A percentile compares a stretch with the other conserved stretches of the same genome.
These are phyloP conservation scores for Agrotis clavis DNA, from an alignment of 2,888 invertebrate genomes.

Conservation along the genomic window DNA sequence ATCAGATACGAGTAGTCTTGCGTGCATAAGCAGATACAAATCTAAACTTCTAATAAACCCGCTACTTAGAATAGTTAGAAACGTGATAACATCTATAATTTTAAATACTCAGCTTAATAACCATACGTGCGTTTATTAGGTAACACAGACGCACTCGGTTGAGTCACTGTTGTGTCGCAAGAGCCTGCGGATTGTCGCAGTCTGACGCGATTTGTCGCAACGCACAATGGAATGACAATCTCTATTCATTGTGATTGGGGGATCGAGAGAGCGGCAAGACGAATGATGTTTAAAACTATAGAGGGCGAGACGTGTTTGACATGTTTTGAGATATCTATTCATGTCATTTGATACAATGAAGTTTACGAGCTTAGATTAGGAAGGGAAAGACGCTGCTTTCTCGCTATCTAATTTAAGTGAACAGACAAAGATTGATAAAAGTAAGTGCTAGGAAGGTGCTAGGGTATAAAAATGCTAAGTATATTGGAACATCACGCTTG, in stretches of 20 bases:
- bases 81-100: slow-evolving; percentile 60
- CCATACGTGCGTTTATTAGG: slow-evolving; percentile 50
- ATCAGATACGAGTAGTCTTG: slow-evolving; percentile 44
- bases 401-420: neutral
- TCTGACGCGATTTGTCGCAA: slow-evolving; percentile 48
- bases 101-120: slow-evolving; percentile 33
- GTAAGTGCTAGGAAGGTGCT: too few relatives aligned
- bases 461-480: neutral
- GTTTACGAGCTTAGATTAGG: neutral
- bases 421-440: neutral
- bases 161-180: slow-evolving; percentile 49
- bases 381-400: neutral
- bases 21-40: slow-evolving; percentile 36
- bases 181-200: slow-evolving; percentile 41
- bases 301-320: neutral
- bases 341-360: slow-evolving; percentile 7
- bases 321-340: slow-evolving; percentile 7
- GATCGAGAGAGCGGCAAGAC: slow-evolving; percentile 24
- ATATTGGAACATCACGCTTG: too few relatives aligned
- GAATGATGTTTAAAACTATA: slow-evolving; percentile 30
- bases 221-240: slow-evolving; percentile 42
- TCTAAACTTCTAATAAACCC: slow-evolving; percentile 37
- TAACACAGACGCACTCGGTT: slow-evolving; percentile 34
- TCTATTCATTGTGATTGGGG: slow-evolving; percentile 39
- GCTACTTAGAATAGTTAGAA: slow-evolving; percentile 50